These are phyloP conservation scores for Agelaius tricolor DNA, from an alignment of 2,113 vertebrate species.

Conservation along the genomic window DNA sequence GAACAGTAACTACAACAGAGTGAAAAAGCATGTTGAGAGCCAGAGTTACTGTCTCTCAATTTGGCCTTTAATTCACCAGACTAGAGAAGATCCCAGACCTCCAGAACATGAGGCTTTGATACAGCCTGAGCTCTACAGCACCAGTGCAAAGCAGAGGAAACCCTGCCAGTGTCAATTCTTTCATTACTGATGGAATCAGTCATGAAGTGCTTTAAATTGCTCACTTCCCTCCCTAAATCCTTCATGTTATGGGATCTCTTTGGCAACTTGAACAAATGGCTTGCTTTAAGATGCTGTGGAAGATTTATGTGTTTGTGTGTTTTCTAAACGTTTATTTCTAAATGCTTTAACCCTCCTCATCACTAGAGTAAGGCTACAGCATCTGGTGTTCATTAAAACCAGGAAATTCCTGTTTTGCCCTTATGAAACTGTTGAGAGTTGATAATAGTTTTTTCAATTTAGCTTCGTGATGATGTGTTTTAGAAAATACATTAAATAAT, in stretches of 20 bases:
- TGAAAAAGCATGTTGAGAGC: neutral
- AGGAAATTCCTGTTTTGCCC: conserved; percentile 15
- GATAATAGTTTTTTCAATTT: neutral
- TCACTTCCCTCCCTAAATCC: neutral
- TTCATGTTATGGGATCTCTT: neutral
- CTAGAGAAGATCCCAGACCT: neutral
- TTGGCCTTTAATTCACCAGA: neutral
- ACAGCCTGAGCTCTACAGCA: neutral
- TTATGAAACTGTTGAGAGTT: neutral
- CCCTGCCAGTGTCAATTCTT: fast-evolving
- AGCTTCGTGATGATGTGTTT: neutral
- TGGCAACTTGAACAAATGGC: neutral
- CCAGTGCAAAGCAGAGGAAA: neutral
- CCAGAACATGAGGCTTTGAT: neutral
- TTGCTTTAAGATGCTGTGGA: neutral
- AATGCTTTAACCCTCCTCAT: neutral
- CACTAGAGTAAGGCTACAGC: neutral
- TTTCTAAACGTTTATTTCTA: neutral
- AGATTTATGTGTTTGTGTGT: neutral
- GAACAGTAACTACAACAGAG: neutral
- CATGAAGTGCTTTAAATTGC: neutral
- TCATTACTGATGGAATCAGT: neutral
- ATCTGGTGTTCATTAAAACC: conserved; percentile 9
- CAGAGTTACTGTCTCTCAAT: neutral
- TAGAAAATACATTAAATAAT: neutral